Base-by-base conservation (phyloP, 2,888 invertebrate genomes). In the Hyalella azteca region DNA sequence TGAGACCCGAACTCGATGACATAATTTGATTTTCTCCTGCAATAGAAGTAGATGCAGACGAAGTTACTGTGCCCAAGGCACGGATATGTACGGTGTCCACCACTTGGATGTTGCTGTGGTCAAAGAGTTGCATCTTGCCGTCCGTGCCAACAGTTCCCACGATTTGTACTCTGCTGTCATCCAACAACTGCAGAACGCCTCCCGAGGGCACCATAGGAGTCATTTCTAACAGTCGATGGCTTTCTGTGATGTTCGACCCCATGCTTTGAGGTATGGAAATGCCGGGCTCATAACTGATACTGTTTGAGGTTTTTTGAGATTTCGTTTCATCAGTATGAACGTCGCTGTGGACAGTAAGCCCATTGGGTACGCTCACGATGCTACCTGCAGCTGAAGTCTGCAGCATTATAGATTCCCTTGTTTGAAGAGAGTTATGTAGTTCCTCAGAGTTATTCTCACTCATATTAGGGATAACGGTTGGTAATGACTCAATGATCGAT, bases 61-160 rank as follows among this genome's bases (percentile, higher is more conserved):
- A 36, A n/a, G 19, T 15, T 19, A n/a, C n/a, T n/a, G n/a, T n/a
- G n/a, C n/a, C n/a, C n/a, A n/a, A n/a, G n/a, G n/a, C n/a, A n/a
- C n/a, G n/a, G n/a, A n/a, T n/a, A n/a, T n/a, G n/a, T n/a, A n/a
- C n/a, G n/a, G 66, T 19, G 36, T 66, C 66, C 2, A 66, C 66
- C 1, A 66, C 66, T 19, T 66, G 66, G 13, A 66, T 66, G 4
- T 66, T 32, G 15, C 36, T 36, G n/a, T 32, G 19, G 2, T 66
- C 39, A 19, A 66, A 66, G 3, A 66, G 66, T 66, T 66, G 66
- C 66, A 66, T 66, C 19, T 36, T 66, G 19, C 66, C 66, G 39
- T 66, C 66, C 13, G 66, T 66, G 9, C 66, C 39, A 2, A 66
- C 32, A 36, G 66, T 66, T 32, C 66, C 66, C 7, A 66, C 66